Evolutionary conservation across 2,113 vertebrate genomes (phyloP).

Genomic region (Phycodurus eques): DNA sequence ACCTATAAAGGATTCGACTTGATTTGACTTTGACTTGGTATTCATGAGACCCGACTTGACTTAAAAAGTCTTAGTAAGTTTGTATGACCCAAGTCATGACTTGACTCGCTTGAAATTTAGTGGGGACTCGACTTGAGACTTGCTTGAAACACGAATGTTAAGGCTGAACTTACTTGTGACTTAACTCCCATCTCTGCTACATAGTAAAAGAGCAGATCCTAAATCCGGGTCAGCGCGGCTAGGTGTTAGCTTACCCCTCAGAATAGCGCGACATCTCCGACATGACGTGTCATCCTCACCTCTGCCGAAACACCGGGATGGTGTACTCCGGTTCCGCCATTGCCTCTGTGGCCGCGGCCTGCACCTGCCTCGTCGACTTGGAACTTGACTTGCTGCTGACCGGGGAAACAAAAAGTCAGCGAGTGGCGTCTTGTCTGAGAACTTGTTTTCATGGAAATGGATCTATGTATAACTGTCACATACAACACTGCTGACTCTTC

Average conservation of each 20-base stretch:
- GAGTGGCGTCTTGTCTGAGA: neutral
- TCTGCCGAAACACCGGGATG: conserved; percentile 72
- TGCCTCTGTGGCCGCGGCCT: conserved; percentile 66
- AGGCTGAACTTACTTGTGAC: neutral
- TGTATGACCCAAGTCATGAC: neutral
- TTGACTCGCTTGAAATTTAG: neutral
- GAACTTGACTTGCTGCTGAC: conserved; percentile 64
- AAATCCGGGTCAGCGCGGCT: neutral
- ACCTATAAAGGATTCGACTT: no score
- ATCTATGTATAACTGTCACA: no score
- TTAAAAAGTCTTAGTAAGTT: no score
- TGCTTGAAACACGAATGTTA: neutral
- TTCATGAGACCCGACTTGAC: no score
- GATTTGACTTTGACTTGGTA: no score
- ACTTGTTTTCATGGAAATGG: neutral
- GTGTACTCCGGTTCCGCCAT: conserved; percentile 74
- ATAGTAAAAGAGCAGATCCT: neutral
- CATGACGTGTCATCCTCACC: conserved; percentile 57
- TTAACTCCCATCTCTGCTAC: neutral
- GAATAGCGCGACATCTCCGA: conserved; percentile 32
- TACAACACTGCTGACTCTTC: no score
- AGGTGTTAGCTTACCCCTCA: conserved; percentile 48
- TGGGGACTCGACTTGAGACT: no score
- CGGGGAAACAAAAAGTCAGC: neutral
- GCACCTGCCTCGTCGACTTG: conserved; percentile 52